Evolutionary conservation across 2,888 invertebrate genomes (phyloP), one percentile per base, ranked within the genome.

Genomic region (Encarsia formosa): DNA sequence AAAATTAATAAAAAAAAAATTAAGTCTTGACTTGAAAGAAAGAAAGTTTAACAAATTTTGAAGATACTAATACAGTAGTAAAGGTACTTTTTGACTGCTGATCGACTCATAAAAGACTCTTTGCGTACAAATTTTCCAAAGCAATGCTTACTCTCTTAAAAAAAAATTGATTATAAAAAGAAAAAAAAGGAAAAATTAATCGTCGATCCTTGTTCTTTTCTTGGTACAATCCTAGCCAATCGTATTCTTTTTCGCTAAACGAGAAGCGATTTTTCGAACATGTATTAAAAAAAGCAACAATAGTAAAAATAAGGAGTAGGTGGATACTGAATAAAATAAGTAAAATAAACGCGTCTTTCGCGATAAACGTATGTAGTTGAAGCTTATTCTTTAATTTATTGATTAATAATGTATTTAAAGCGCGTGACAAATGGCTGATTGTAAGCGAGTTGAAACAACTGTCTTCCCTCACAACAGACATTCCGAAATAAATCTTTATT

Each of bases 121-220:
- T 38, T 51, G 31, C 43, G 47, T 52, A 52, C 47, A 42, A 48
- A 52, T 47, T 47, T 52, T 48, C 43, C 43, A 52, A 47, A 52
- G 52, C 38, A 52, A 38, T 38, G 37, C 39, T 49, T 23, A 43
- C 44, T 37, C 44, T 37, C n/a, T n/a, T n/a, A n/a, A n/a, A n/a
- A n/a, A n/a, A n/a, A n/a, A n/a, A n/a, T n/a, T n/a, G n/a, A n/a
- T n/a, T n/a, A n/a, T n/a, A n/a, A n/a, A n/a, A n/a, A n/a, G n/a
- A 35, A 41, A 32, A 35, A 8, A 40, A 29, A 37, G 5, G 5
- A 15, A 29, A 43, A 32, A 50, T 8, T 39, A 44, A 44, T 39
- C 24, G 39, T 50, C 34, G 39, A 32, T 44, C 32, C 44, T 32
- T 13, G 38, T 50, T 50, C 29, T 50, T 44, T 44, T 44, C 50